A percentile compares a stretch with the other conserved stretches of the same genome.
These are phyloP conservation scores for Ictalurus punctatus DNA, from an alignment of 2,113 vertebrate genomes.

Conservation along the genomic window DNA sequence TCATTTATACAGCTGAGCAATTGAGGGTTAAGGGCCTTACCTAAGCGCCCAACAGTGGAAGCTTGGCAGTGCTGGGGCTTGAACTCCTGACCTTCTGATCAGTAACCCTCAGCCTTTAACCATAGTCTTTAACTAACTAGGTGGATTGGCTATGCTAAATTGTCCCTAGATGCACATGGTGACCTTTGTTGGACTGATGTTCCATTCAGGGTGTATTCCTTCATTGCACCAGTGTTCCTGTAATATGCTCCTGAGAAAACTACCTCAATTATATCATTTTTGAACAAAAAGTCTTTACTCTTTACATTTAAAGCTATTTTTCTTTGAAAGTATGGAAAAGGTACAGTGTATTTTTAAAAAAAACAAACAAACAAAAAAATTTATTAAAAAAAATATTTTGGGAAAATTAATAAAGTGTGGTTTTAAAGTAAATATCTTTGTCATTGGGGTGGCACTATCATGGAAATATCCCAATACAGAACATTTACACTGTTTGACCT, in stretches of 20 bases:
- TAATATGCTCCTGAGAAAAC: not conserved
- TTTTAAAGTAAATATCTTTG: not conserved
- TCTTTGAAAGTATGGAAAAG: not conserved
- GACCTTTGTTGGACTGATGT: not conserved
- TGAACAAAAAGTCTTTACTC: not conserved
- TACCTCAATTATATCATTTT: not conserved
- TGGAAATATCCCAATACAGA: not conserved
- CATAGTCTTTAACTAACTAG: not conserved
- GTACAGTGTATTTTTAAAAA: not conserved
- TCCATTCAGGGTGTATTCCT: not conserved
- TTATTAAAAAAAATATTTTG: not conserved
- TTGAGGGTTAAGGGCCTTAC: too few relatives aligned
- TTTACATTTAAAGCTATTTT: not conserved
- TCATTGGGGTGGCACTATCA: not conserved
- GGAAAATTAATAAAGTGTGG: not conserved
- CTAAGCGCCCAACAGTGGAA: too few relatives aligned
- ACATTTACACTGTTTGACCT: not conserved
- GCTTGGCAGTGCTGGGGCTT: too few relatives aligned
- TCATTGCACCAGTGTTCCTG: not conserved
- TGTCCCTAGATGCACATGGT: not conserved
- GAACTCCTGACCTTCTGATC: too few relatives aligned
- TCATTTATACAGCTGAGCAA: too few relatives aligned
- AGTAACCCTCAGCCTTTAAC: too few relatives aligned
- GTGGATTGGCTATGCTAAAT: not conserved
- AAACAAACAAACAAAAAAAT: too few relatives aligned